Conservation (phyloP, 2,888 invertebrate species). For the Ryuthela nishihirai region DNA sequence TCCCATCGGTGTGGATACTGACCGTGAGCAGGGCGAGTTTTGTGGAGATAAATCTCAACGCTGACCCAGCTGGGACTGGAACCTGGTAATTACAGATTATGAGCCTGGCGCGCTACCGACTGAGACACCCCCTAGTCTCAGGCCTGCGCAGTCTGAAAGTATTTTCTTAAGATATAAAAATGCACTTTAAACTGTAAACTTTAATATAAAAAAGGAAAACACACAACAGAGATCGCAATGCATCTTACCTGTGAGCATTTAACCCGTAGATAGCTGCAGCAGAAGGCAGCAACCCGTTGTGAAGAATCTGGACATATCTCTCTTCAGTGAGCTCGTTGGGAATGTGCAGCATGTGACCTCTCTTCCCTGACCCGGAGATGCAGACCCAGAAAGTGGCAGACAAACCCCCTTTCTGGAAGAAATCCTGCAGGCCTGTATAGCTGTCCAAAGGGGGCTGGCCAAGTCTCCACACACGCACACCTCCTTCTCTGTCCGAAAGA, state of each 20-base stretch:
- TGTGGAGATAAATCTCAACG: too few species aligned
- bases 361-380: conserved; percentile 23
- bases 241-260: conserved; percentile 31
- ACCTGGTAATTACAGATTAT: too few species aligned
- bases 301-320: conserved; percentile 33
- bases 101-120: too few species aligned
- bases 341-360: conserved; percentile 29
- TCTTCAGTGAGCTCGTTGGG: conserved; percentile 35
- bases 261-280: conserved; percentile 35
- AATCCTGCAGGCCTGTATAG: conserved; percentile 18
- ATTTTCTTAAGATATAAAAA: too few species aligned
- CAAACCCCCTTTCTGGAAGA: conserved; percentile 20
- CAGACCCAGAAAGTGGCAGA: conserved; percentile 36
- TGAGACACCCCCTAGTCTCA: too few species aligned
- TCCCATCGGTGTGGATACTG: too few species aligned
- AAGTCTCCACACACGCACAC: conserved; percentile 22
- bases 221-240: too few species aligned
- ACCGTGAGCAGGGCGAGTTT: too few species aligned
- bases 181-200: too few species aligned
- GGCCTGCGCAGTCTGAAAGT: too few species aligned
- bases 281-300: conserved; percentile 30
- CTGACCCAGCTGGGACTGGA: too few species aligned
- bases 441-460: conserved; percentile 30
- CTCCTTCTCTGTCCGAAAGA: conserved; percentile 19
- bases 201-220: too few species aligned